Conservation (phyloP, 2,888 invertebrate species). For the Cheilosia urbana region DNA sequence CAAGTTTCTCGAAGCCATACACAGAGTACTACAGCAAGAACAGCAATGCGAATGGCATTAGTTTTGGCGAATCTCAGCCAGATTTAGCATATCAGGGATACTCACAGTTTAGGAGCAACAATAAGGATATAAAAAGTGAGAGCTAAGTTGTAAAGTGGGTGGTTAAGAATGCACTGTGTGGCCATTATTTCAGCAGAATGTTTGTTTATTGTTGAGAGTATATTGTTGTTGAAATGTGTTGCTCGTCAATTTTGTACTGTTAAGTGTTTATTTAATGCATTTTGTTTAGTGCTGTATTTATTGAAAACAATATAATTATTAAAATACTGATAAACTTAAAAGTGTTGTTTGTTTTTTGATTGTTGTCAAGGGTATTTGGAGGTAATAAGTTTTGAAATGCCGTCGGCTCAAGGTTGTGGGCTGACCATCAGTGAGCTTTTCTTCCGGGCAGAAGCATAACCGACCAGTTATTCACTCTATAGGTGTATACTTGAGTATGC, state of each 20-base stretch:
- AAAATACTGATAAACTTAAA: neutral
- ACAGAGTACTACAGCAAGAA: constrained; percentile 84
- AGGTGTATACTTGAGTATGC: too few relatives aligned
- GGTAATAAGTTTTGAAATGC: too few relatives aligned
- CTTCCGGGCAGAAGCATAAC: too few relatives aligned
- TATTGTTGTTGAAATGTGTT: constrained; percentile 16
- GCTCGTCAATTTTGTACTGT: neutral
- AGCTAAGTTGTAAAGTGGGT: constrained; percentile 1
- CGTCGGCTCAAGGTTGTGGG: too few relatives aligned
- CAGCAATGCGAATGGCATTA: constrained; percentile 84
- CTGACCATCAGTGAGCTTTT: too few relatives aligned
- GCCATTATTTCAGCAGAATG: constrained; percentile 58
- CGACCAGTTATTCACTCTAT: too few relatives aligned
- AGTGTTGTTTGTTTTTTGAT: neutral
- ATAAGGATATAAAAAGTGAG: constrained; percentile 82
- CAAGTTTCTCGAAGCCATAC: constrained; percentile 82
- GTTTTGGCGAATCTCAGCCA: constrained; percentile 87
- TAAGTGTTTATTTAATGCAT: constrained; percentile 49
- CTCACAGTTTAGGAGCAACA: constrained; percentile 86
- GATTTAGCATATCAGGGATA: constrained; percentile 91
- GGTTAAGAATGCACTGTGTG: constrained; percentile 19
- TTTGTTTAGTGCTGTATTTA: constrained; percentile 54
- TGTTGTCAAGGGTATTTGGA: neutral
- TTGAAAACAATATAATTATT: constrained; percentile 40
- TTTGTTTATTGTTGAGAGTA: neutral